Evolutionary conservation across 1,140 invertebrate genomes (phyloP), one percentile per base, ranked within the genome.

Genomic region (Panulirus ornatus): DNA sequence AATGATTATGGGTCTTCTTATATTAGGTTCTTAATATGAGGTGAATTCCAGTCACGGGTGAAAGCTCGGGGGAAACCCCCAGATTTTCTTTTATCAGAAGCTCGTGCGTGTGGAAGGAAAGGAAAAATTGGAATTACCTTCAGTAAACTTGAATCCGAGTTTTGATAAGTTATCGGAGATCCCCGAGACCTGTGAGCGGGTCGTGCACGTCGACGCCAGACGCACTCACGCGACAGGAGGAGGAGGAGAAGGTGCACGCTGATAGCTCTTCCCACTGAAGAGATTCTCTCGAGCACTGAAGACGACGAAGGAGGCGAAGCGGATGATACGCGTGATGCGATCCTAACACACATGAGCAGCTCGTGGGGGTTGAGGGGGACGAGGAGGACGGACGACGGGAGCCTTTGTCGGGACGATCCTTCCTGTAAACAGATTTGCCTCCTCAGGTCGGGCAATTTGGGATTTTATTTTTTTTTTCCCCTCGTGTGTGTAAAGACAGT

Each of bases 381-480:
- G 8, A 19, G 42, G 76, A 22, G 27, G 36, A 40, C 75, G n/a
- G 19, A n/a, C n/a, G n/a, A n/a, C n/a, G n/a, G 40, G 40, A 47
- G n/a, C 66, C 82, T 84, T 47, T 84, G 83, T 84, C 40, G 44
- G 42, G 36, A 30, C 42, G 83, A 84, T 84, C 63, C 82, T 42
- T 84, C 82, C 70, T 84, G 83, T 84, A 84, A 84, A 84, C 83
- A 84, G 66, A 84, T 84, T 71, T 73, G 27, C 63, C 44, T 71
- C 66, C 83, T 44, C 40, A 51, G 42, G 66, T 30, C 42, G 66
- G 70, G 54, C 83, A 84, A 73, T 71, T 84, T 84, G 66, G 44
- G 70, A 47, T 30, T 73, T 84, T 71, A 44, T 78, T n/a, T n/a
- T n/a, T n/a, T n/a, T n/a, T n/a, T n/a, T n/a, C n/a, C n/a, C n/a